These are phyloP conservation scores for Tiaroga cobitis DNA, from an alignment of 2,797 vertebrate species.

Conservation along the genomic window DNA sequence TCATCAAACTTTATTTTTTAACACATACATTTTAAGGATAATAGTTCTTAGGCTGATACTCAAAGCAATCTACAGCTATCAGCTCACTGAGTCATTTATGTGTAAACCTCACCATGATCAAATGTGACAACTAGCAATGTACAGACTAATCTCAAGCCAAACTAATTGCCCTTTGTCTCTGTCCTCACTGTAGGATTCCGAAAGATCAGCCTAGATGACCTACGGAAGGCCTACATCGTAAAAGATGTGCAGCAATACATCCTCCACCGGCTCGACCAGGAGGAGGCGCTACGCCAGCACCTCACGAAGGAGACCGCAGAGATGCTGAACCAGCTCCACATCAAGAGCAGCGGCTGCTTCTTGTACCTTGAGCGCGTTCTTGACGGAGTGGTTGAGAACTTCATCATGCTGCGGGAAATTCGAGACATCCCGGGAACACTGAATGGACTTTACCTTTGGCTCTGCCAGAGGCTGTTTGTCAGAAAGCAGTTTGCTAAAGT, in stretches of 20 bases:
- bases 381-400: constrained; percentile 97
- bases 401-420: constrained; percentile 97
- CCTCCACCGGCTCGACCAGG: constrained; percentile 94
- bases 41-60: neutral
- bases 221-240: constrained; percentile 96
- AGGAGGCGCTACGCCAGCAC: constrained; percentile 95
- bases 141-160: neutral
- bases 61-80: neutral
- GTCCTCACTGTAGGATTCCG: constrained; percentile 85
- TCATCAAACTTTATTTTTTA: neutral
- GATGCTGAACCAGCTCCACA: constrained; percentile 99
- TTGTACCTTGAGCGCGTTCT: constrained; percentile 96
- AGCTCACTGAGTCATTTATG: neutral
- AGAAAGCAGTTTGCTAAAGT: constrained; percentile 98
- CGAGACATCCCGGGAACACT: constrained; percentile 97
- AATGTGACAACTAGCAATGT: constrained; percentile 12
- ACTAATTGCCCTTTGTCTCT: constrained; percentile 53
- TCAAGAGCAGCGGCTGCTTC: constrained; percentile 99
- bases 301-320: constrained; percentile 98
- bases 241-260: constrained; percentile 99
- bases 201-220: constrained; percentile 98
- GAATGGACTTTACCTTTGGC: constrained; percentile 98
- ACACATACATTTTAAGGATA: neutral
- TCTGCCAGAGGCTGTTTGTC: constrained; percentile 98
- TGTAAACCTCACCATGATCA: neutral